These are phyloP conservation scores for Gari tellinella DNA, from an alignment of 2,888 invertebrate species.

Conservation along the genomic window DNA sequence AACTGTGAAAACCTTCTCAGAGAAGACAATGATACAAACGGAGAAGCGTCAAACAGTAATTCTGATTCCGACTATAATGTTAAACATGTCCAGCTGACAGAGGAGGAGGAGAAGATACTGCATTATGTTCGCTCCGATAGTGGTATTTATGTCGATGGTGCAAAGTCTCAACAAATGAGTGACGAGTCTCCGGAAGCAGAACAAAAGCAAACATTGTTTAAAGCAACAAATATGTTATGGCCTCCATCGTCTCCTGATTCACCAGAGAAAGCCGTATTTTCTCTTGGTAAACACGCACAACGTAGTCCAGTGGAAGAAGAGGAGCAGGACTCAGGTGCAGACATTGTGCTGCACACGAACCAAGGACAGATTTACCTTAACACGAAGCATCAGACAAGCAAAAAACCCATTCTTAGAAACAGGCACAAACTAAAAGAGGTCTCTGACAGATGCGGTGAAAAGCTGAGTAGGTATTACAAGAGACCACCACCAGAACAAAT, in stretches of 20 bases:
- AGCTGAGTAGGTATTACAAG: neutral
- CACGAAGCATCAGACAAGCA: conserved; percentile 27
- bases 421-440: neutral
- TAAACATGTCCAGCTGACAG: conserved; percentile 36
- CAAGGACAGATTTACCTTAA: conserved; percentile 51
- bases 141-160: conserved; percentile 19
- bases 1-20: conserved; percentile 66
- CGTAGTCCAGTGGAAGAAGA: conserved; percentile 3
- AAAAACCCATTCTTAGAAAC: neutral
- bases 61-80: conserved; percentile 41
- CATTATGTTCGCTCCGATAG: conserved; percentile 47
- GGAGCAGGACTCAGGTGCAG: conserved; percentile 44
- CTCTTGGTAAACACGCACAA: neutral
- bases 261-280: neutral
- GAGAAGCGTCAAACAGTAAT: conserved; percentile 58
- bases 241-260: neutral
- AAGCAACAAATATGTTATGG: too few species aligned
- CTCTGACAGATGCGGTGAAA: neutral
- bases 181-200: conserved; percentile 19
- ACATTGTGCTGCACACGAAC: conserved; percentile 56
- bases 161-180: conserved; percentile 21
- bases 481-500: neutral
- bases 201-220: neutral
- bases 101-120: conserved; percentile 31
- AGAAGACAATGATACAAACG: conserved; percentile 59